Evolutionary conservation across 2,888 invertebrate genomes (phyloP), one percentile per base, ranked within the genome.

Genomic region (Smittia aterrima): DNA sequence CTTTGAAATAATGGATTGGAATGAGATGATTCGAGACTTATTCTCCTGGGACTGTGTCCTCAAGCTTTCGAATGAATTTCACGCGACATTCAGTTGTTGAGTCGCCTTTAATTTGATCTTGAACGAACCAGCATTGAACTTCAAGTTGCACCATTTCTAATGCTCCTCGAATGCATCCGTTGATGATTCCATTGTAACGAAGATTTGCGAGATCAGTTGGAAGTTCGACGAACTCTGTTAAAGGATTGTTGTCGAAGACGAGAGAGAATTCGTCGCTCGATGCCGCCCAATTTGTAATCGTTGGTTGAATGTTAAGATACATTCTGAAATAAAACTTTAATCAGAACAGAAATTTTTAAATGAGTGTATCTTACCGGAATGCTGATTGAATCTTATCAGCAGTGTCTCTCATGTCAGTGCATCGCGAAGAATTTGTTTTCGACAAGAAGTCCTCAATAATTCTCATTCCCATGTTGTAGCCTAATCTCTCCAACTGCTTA

Each of bases 111-210:
- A 98, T 83, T 79, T 95, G 95, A 83, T 98, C 98, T 87, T 90
- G 90, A 1, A 93, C 91, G 85, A 98, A 96, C 92, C 93, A 95
- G 78, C 93, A 92, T 79, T 93, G 91, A 4, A 98, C 93, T 83
- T 98, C 98, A 81, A 98, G 87, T 82, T 98, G 98, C 53, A 98
- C 97, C 96, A 99, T 99, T 87, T 99, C 98, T 79, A 98, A 86
- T 7, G 98, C 97, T 18, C 99, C 99, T 76, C 97, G 87, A 74
- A 95, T 88, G 32, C 91, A 89, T 0, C 99, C 99, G 76, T 96
- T 94, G 67, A 99, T 87, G 75, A 99, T 87, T 78, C 94, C 93
- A 77, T 95, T 95, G 82, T 98, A 98, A 80, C 94, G 93, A 16
- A 98, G 86, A 76, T 90, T 89, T 76, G 89, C 88, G 78, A 90